Conservation (phyloP, 2,113 vertebrate genomes). For the Falco punctatus region DNA sequence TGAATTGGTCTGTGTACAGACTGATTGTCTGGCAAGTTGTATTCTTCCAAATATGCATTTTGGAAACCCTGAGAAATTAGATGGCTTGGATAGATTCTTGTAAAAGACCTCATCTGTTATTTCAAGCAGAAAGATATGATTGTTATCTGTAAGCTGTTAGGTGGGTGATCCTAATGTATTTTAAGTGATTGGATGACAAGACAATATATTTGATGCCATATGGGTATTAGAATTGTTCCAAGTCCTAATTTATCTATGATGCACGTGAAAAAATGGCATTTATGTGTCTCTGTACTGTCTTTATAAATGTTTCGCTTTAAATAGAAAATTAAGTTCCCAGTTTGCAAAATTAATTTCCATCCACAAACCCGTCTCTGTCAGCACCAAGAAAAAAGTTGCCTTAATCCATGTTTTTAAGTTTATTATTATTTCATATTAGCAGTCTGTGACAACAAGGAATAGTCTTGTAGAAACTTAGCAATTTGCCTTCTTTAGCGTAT, state of each 20-base stretch:
- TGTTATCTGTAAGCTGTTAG: background rate
- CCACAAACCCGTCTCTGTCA: background rate
- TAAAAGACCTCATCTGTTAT: background rate
- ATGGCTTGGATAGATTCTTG: background rate
- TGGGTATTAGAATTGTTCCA: constrained; percentile 10
- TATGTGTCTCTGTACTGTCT: background rate
- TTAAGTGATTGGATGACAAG: background rate
- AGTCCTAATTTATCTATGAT: background rate
- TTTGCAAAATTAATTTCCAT: constrained; percentile 16
- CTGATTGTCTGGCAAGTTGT: background rate
- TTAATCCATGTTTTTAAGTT: background rate
- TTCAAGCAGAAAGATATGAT: background rate
- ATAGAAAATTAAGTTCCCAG: constrained; percentile 12
- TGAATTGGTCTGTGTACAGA: background rate
- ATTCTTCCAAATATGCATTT: background rate
- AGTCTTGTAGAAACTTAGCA: background rate
- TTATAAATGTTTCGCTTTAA: constrained; percentile 17
- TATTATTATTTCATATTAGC: background rate
- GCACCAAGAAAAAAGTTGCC: background rate
- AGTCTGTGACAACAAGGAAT: background rate
- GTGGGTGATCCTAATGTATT: background rate
- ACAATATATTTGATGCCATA: background rate
- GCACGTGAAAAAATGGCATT: background rate
- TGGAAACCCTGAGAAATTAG: background rate
- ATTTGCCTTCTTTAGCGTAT: background rate